phyloP scores from a whole-genome alignment of 2,888 invertebrate species.

The Hypena proboscidalis region DNA sequence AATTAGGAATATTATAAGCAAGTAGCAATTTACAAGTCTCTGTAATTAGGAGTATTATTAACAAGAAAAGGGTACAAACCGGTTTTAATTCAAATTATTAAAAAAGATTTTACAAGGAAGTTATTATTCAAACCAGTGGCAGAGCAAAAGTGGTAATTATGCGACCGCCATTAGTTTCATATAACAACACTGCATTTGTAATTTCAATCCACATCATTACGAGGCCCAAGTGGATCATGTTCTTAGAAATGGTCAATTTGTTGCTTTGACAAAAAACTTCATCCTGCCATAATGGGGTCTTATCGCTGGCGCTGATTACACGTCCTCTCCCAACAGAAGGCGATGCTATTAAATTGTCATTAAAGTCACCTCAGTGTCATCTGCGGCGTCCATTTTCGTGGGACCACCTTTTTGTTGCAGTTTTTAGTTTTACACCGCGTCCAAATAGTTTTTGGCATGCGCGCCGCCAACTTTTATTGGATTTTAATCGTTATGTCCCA shows the following conservation, averaged over 20 bases:
- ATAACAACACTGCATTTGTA: constrained; percentile 23
- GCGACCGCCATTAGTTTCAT: constrained; percentile 26
- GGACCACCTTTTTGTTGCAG: constrained; percentile 78
- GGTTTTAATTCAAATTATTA: constrained; percentile 7
- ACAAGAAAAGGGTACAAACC: not conserved
- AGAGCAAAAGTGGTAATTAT: constrained; percentile 7
- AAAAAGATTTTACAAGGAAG: constrained; percentile 9
- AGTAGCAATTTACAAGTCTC: not conserved
- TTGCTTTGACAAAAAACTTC: constrained; percentile 64
- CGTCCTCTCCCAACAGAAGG: constrained; percentile 73
- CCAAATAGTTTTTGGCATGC: constrained; percentile 33
- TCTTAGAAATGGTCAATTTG: constrained; percentile 67
- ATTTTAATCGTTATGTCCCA: constrained; percentile 54
- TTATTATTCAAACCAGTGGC: constrained; percentile 20
- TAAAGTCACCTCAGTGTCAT: constrained; percentile 82
- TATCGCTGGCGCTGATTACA: constrained; percentile 80
- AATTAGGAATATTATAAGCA: too few species aligned
- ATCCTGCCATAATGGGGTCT: constrained; percentile 64
- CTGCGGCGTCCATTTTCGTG: constrained; percentile 76
- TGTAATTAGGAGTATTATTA: not conserved
- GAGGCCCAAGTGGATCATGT: constrained; percentile 52
- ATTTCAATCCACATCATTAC: constrained; percentile 47
- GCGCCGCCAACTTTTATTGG: constrained; percentile 26
- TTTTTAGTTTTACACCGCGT: constrained; percentile 71
- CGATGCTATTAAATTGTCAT: constrained; percentile 84